Evolutionary conservation across 2,113 vertebrate species (phyloP).

Genomic region (Prochilodus magdalenae): DNA sequence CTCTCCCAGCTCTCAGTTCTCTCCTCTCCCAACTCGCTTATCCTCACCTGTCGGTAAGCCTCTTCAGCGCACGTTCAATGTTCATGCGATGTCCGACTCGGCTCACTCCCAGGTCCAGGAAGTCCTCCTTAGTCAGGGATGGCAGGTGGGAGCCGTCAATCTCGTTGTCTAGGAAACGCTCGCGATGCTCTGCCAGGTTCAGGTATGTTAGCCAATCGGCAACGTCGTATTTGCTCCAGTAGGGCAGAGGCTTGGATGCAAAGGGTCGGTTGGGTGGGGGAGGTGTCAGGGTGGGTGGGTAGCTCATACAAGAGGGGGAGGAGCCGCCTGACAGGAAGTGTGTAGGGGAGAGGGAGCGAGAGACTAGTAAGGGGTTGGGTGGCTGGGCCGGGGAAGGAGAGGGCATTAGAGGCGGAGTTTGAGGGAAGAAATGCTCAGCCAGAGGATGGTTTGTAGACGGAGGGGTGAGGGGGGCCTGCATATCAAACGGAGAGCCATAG

Average conservation of each 20-base stretch:
- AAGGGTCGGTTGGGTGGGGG: constrained; percentile 89
- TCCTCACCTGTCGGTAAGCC: constrained; percentile 94
- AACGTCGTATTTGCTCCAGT: constrained; percentile 95
- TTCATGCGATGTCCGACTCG: constrained; percentile 96
- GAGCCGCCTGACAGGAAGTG: constrained; percentile 83
- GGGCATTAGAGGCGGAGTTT: constrained; percentile 78
- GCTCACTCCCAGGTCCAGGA: constrained; percentile 92
- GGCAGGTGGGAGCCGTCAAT: constrained; percentile 94
- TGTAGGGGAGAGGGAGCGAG: constrained; percentile 86
- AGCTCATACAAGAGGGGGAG: constrained; percentile 82
- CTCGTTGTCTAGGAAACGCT: constrained; percentile 93
- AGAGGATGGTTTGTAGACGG: constrained; percentile 75
- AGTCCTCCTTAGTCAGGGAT: constrained; percentile 93
- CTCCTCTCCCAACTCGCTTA: not conserved
- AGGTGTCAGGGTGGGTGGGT: constrained; percentile 82
- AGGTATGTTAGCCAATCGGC: constrained; percentile 94
- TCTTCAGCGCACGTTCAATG: constrained; percentile 93
- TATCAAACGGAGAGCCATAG: constrained; percentile 75
- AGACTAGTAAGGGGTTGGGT: constrained; percentile 75
- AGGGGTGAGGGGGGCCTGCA: constrained; percentile 75
- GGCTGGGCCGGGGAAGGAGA: constrained; percentile 74
- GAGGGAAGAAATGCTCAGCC: constrained; percentile 75
- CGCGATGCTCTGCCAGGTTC: constrained; percentile 88
- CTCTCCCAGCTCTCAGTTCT: too few relatives aligned
- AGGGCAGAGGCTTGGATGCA: constrained; percentile 88